Evolutionary conservation across 2,888 invertebrate species (phyloP).

Genomic region (Sesamia inferens): DNA sequence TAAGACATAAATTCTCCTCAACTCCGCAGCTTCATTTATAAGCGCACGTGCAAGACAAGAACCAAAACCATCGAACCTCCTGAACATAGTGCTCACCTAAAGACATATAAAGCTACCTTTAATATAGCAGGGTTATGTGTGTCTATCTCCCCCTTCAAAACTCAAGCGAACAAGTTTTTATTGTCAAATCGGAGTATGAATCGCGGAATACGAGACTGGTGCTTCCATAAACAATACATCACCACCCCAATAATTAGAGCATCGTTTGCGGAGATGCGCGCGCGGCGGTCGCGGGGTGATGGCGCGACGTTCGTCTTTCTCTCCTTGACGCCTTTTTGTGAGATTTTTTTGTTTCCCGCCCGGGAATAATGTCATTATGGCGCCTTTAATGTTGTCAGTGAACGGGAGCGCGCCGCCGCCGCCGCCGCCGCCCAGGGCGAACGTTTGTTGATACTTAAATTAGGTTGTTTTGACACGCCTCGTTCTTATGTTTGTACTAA

Average conservation of each 20-base stretch:
- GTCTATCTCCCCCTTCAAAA: neutral
- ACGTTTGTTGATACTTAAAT: slow-evolving; percentile 90
- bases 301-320: slow-evolving; percentile 77
- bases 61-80: neutral
- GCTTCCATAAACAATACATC: slow-evolving; percentile 77
- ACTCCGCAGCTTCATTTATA: slow-evolving; percentile 65
- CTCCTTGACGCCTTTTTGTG: slow-evolving; percentile 87
- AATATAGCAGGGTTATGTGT: neutral
- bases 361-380: slow-evolving; percentile 90
- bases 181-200: slow-evolving; percentile 59
- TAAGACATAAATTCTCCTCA: slow-evolving; percentile 62
- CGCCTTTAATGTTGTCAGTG: slow-evolving; percentile 90
- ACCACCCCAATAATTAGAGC: slow-evolving; percentile 82
- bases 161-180: slow-evolving; percentile 53
- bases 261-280: slow-evolving; percentile 70
- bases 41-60: slow-evolving; percentile 66
- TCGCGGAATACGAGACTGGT: slow-evolving; percentile 52
- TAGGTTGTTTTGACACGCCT: slow-evolving; percentile 90
- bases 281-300: slow-evolving; percentile 62
- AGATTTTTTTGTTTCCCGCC: slow-evolving; percentile 86
- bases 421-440: slow-evolving; percentile 88
- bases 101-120: neutral
- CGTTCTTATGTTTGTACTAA: slow-evolving; percentile 89
- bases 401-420: slow-evolving; percentile 77
- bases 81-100: neutral